phyloP scores from a whole-genome alignment of 2,888 invertebrate genomes.

The Oegoconia quadripuncta region DNA sequence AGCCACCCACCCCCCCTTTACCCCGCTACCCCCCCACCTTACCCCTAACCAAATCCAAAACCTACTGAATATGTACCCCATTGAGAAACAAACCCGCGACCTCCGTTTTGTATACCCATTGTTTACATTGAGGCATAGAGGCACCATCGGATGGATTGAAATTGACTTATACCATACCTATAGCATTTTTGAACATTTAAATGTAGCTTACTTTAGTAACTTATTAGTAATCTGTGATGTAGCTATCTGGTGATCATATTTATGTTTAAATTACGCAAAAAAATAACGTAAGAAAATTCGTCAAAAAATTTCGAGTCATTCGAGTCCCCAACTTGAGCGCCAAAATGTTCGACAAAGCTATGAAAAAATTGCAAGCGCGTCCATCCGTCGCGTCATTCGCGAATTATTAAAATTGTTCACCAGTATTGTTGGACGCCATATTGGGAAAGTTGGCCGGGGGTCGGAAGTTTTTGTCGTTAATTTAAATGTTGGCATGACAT shows the following conservation, averaged over 20 bases:
- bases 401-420: slow-evolving; percentile 67
- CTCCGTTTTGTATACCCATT: too few relatives aligned
- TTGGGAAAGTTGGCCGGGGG: slow-evolving; percentile 54
- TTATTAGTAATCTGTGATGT: too few relatives aligned
- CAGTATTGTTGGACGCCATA: slow-evolving; percentile 52
- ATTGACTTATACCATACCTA: too few relatives aligned
- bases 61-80: too few relatives aligned
- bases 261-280: not conserved
- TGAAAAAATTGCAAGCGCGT: slow-evolving; percentile 41
- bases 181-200: too few relatives aligned
- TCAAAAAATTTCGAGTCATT: slow-evolving; percentile 32
- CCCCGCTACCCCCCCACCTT: too few relatives aligned
- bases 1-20: too few relatives aligned
- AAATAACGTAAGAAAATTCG: not conserved
- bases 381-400: slow-evolving; percentile 39
- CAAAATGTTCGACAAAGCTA: slow-evolving; percentile 40
- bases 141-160: too few relatives aligned
- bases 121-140: too few relatives aligned
- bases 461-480: slow-evolving; percentile 49
- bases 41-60: too few relatives aligned
- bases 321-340: slow-evolving; percentile 31
- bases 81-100: too few relatives aligned
- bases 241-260: not conserved
- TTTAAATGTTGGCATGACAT: slow-evolving; percentile 52
- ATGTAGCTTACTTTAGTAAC: too few relatives aligned